These are phyloP conservation scores for Pheosia tremula DNA, from an alignment of 2,888 invertebrate genomes.

Conservation along the genomic window DNA sequence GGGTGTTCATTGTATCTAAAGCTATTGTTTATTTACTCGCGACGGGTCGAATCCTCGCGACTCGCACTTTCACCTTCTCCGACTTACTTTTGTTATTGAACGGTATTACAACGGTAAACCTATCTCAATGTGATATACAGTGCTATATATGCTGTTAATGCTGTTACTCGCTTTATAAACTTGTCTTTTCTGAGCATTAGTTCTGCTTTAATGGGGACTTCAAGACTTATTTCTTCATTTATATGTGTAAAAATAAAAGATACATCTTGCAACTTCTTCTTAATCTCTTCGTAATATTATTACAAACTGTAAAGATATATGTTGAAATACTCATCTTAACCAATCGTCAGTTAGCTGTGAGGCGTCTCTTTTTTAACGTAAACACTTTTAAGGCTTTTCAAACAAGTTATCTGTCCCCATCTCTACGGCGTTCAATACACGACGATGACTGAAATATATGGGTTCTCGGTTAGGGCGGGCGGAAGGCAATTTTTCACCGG, in stretches of 20 bases:
- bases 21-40: conserved; percentile 14
- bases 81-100: conserved; percentile 33
- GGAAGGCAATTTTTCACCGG: conserved; percentile 77
- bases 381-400: conserved; percentile 53
- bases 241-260: neutral
- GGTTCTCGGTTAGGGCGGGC: conserved; percentile 59
- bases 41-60: conserved; percentile 21
- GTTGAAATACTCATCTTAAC: too few species aligned
- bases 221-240: too few species aligned
- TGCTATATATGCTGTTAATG: conserved; percentile 16
- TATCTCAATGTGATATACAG: conserved; percentile 12
- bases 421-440: conserved; percentile 67
- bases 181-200: neutral
- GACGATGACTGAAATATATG: conserved; percentile 70
- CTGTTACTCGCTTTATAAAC: conserved; percentile 10
- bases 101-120: conserved; percentile 32
- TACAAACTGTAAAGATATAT: too few species aligned
- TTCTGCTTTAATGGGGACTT: neutral
- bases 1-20: conserved; percentile 1
- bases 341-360: conserved; percentile 9
- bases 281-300: too few species aligned
- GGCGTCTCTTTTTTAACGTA: conserved; percentile 35
- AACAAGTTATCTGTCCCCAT: conserved; percentile 70
- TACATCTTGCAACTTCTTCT: too few species aligned
- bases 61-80: conserved; percentile 32